Evolutionary conservation across 2,113 vertebrate genomes (phyloP).

Genomic region (Elachura formosa): DNA sequence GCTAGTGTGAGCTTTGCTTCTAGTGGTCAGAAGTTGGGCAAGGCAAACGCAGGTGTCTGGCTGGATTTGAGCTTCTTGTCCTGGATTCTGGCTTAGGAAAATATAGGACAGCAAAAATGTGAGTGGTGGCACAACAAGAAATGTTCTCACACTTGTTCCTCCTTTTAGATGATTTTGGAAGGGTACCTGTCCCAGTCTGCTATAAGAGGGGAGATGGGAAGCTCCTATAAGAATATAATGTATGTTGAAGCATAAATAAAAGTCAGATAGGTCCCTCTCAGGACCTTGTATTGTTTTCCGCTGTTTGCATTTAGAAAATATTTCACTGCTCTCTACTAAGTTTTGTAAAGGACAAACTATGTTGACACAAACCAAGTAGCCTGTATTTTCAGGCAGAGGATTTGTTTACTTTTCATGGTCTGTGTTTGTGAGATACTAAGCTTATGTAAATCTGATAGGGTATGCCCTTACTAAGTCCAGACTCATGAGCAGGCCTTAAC

Average conservation of each 20-base stretch:
- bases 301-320: background rate
- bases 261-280: background rate
- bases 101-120: background rate
- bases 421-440: background rate
- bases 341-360: background rate
- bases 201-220: background rate
- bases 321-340: background rate
- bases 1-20: background rate
- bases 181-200: accelerated
- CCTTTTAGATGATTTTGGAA: background rate
- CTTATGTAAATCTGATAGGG: background rate
- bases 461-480: background rate
- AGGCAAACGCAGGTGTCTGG: background rate
- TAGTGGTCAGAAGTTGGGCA: background rate
- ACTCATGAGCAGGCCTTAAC: background rate
- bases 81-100: background rate
- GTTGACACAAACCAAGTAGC: background rate
- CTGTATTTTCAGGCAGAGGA: background rate
- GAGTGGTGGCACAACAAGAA: background rate
- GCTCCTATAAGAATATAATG: background rate
- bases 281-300: background rate
- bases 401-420: background rate
- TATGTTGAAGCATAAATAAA: background rate
- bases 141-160: background rate
- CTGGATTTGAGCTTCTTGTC: background rate